Conservation (phyloP, 2,888 invertebrate species). For the Lutraria lutraria region DNA sequence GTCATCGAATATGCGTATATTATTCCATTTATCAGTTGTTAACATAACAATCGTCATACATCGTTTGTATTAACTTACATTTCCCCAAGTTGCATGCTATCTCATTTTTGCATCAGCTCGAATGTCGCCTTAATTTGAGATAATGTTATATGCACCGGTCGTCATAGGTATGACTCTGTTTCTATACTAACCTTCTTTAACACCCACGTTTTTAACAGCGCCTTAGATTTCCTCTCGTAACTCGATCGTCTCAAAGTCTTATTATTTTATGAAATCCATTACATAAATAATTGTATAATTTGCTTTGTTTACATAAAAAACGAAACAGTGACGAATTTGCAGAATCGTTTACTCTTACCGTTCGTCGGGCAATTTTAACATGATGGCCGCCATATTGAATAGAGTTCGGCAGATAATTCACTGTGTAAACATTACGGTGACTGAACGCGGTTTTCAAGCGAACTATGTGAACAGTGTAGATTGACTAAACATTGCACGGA, state of each 20-base stretch:
- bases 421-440: conserved; percentile 58
- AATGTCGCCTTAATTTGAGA: conserved; percentile 6
- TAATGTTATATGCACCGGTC: background rate
- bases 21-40: background rate
- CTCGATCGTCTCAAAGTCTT: background rate
- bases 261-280: background rate
- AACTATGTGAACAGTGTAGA: conserved; percentile 22
- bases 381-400: conserved; percentile 66
- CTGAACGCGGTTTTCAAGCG: conserved; percentile 27
- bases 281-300: background rate
- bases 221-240: background rate
- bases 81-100: background rate
- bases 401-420: conserved; percentile 60
- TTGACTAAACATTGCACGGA: conserved; percentile 62
- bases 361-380: background rate
- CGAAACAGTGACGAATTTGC: background rate
- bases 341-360: background rate
- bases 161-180: background rate
- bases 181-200: background rate
- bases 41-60: background rate
- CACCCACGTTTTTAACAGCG: background rate
- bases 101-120: background rate
- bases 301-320: background rate
- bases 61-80: background rate
- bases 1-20: too few relatives aligned